These are phyloP conservation scores for Sepiola atlantica DNA, from an alignment of 2,888 invertebrate genomes.

Conservation along the genomic window DNA sequence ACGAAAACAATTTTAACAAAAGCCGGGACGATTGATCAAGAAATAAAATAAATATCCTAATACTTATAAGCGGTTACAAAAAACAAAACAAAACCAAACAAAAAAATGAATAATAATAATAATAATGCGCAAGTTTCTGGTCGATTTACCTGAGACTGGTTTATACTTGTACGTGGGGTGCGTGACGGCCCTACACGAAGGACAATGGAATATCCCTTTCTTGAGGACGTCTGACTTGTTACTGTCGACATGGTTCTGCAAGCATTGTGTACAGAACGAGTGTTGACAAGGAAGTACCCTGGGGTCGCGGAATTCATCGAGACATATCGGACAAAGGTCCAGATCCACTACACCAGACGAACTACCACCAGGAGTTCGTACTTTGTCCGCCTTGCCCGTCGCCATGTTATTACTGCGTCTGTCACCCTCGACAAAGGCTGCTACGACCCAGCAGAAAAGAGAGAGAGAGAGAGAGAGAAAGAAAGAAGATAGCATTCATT, in stretches of 20 bases:
- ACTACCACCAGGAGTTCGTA: not conserved
- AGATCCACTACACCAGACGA: conserved; percentile 24
- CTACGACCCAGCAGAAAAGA: not conserved
- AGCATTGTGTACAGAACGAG: conserved; percentile 40
- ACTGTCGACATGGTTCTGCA: conserved; percentile 43
- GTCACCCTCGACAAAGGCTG: not conserved
- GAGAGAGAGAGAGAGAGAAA: not conserved
- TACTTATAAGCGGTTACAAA: too few species aligned
- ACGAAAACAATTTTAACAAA: too few species aligned
- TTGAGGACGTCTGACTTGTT: conserved; percentile 35
- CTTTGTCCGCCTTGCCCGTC: conserved; percentile 24
- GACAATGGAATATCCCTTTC: conserved; percentile 40
- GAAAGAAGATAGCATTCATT: not conserved
- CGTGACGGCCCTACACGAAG: conserved; percentile 41
- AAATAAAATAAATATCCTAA: not conserved
- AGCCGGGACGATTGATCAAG: not conserved
- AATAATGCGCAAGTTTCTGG: too few species aligned
- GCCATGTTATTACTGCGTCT: conserved; percentile 33
- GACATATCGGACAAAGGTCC: conserved; percentile 43
- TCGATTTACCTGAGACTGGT: conserved; percentile 38
- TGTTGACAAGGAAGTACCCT: conserved; percentile 42
- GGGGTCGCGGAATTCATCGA: conserved; percentile 35
- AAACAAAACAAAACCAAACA: too few species aligned
- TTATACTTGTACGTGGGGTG: conserved; percentile 41
- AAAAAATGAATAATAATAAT: too few species aligned